These are phyloP conservation scores for Ommatoiulus sabulosus DNA, from an alignment of 2,888 invertebrate species.

Conservation along the genomic window DNA sequence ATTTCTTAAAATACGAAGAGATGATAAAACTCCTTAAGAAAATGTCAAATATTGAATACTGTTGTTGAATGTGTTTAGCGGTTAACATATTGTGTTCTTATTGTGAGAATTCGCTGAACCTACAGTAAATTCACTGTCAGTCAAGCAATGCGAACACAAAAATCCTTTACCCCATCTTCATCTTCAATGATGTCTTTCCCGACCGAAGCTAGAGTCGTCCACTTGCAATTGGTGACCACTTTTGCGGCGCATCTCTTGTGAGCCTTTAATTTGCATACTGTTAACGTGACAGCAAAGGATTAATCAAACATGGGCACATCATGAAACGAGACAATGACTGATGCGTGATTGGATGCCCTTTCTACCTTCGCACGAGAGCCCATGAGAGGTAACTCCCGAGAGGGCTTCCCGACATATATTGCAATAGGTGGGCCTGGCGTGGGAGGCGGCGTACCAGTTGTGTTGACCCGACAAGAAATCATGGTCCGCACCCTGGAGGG, in stretches of 20 bases:
- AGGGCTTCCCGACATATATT: constrained; percentile 96
- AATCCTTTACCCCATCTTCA: constrained; percentile 80
- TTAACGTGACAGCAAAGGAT: neutral
- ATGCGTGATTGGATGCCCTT: neutral
- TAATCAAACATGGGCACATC: neutral
- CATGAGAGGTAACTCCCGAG: constrained; percentile 92
- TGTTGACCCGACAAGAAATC: constrained; percentile 79
- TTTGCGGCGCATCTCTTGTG: constrained; percentile 95
- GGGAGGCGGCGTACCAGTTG: constrained; percentile 90
- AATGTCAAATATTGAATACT: too few relatives aligned
- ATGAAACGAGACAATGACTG: neutral
- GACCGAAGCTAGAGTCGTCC: constrained; percentile 95
- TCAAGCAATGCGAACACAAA: neutral
- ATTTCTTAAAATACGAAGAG: too few relatives aligned
- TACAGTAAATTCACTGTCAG: too few relatives aligned
- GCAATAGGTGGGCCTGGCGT: constrained; percentile 95
- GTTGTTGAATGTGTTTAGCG: too few relatives aligned
- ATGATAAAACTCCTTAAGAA: too few relatives aligned
- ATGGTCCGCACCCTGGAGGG: constrained; percentile 68
- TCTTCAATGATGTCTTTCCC: constrained; percentile 96
- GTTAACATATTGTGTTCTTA: too few relatives aligned
- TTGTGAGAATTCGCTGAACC: too few relatives aligned
- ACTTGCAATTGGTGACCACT: constrained; percentile 95
- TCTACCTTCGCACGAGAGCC: constrained; percentile 86
- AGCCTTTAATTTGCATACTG: constrained; percentile 95